phyloP scores from a whole-genome alignment of 2,113 vertebrate genomes.

The Holacanthus passer region DNA sequence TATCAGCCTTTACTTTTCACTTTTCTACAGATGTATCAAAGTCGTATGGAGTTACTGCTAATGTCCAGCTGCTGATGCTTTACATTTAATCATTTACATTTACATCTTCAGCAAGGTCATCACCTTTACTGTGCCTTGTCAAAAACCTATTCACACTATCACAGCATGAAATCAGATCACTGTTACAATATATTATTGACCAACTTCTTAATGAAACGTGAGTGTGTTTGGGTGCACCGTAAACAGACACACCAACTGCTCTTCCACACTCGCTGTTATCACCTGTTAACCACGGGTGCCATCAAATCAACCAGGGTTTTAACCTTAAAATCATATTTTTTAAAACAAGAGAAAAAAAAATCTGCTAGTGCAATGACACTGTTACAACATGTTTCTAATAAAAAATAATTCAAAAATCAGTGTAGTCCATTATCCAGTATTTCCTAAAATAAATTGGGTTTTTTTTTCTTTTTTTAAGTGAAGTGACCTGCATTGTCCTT shows the following conservation, averaged over 20 bases:
- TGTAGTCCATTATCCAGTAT: background rate
- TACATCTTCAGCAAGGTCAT: background rate
- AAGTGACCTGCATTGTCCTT: background rate
- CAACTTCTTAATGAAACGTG: background rate
- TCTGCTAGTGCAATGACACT: background rate
- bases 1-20: background rate
- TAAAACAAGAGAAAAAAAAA: background rate
- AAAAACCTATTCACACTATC: background rate
- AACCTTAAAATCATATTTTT: background rate
- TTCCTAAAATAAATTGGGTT: background rate
- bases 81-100: background rate
- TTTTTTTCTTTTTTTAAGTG: background rate
- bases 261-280: background rate
- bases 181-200: background rate
- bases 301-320: background rate
- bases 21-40: background rate
- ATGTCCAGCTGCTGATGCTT: background rate
- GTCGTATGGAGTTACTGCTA: background rate
- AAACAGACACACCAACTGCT: background rate
- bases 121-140: background rate
- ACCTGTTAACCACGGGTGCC: background rate
- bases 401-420: background rate
- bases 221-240: too few relatives aligned
- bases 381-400: background rate
- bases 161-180: background rate